Percentiles rank a stretch among this genome's conserved stretches.
These are phyloP conservation scores for Drosophila elegans DNA, from an alignment of 1,140 invertebrate species.

Conservation along the genomic window DNA sequence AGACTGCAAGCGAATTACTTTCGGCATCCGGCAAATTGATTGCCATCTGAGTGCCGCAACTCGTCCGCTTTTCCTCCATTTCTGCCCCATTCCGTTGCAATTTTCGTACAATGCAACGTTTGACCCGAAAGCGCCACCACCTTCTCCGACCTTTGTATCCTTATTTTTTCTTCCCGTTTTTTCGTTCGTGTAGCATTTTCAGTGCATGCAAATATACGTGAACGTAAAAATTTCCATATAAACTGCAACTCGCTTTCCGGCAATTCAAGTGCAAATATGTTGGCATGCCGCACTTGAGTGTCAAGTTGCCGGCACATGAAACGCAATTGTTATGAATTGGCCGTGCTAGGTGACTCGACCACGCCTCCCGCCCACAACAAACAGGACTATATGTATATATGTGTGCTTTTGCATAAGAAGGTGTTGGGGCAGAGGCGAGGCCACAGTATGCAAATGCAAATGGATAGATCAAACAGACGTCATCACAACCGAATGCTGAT, in stretches of 20 bases:
- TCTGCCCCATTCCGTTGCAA: conserved; percentile 40
- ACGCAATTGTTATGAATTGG: conserved; percentile 81
- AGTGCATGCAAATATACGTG: conserved; percentile 68
- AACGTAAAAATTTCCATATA: conserved; percentile 76
- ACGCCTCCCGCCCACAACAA: conserved; percentile 19
- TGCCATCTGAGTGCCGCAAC: conserved; percentile 54
- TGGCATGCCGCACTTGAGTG: conserved; percentile 77
- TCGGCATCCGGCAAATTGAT: conserved; percentile 68
- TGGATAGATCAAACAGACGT: conserved; percentile 61
- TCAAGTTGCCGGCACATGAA: conserved; percentile 73
- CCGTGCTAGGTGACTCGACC: conserved; percentile 8
- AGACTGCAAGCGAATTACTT: conserved; percentile 65
- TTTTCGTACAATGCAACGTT: conserved; percentile 62
- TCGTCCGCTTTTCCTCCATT: background rate
- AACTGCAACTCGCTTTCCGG: conserved; percentile 57
- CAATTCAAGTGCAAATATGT: conserved; percentile 80
- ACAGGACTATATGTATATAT: background rate
- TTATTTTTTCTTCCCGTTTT: conserved; percentile 6
- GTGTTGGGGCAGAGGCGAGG: conserved; percentile 21
- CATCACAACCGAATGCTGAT: conserved; percentile 55
- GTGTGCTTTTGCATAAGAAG: conserved; percentile 16
- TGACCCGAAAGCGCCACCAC: conserved; percentile 16
- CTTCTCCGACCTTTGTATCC: conserved; percentile 15
- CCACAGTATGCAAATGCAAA: conserved; percentile 50
- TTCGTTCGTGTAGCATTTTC: conserved; percentile 25